Evolutionary conservation across 2,797 vertebrate genomes (phyloP), one percentile per base, ranked within the genome.

Genomic region (Gobionotothen gibberifrons): DNA sequence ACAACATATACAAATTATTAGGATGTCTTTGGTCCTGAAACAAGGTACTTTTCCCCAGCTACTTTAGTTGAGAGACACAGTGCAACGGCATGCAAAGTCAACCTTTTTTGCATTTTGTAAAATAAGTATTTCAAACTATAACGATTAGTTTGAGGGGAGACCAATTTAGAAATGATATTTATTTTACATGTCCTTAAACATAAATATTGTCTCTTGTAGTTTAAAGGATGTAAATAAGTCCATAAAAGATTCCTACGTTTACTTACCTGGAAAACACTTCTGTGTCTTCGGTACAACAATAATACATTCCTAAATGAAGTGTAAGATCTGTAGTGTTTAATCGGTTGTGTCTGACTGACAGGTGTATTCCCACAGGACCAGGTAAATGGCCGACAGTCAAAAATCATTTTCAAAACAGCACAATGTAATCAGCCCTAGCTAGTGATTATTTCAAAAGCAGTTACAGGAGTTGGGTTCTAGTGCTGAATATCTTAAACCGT

Each of bases 301-400:
- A 26, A 26, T 26, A 5, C 26, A 26, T 26, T 26, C 26, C 26
- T 26, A 26, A 26, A 22, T 51, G 9, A 1, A 59, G 4, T n/a
- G 3, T 16, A 61, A 11, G 9, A 3, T 26, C 51, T 6, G 8
- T n/a, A 5, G 2, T 46, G 44, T 57, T 67, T 26, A 9, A 43
- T 29, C 14, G 15, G 7, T 17, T 11, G 9, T 7, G 0, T 66
- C 36, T 77, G 26, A 73, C 17, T 58, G 61, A 69, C 61, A 71
- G 32, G 48, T 73, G 22, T 51, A 5, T 47, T 68, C 57, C 42
- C 11, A 16, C 14, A 11, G 12, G 5, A 11, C 2, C 51, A 42
- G 13, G 22, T 19, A 9, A 9, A 64, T 14, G 47, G 5, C 21
- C 36, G 44, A 42, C n/a, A n/a, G 9, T 22, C 12, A 44, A 16